phyloP scores from a whole-genome alignment of 2,888 invertebrate genomes.

The Dryococelus australis region DNA sequence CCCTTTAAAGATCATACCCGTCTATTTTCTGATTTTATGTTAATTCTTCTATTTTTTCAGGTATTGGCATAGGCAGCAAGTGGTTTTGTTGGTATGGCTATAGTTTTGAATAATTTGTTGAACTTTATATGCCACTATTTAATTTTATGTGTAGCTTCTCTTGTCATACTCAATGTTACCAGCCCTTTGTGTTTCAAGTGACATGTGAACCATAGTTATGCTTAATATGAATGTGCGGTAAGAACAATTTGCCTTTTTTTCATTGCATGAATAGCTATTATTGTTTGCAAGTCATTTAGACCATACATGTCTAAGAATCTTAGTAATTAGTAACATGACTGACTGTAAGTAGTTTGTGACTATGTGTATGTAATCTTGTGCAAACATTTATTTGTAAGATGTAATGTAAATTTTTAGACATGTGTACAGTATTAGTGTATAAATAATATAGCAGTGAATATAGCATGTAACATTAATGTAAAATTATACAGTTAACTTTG shows the following conservation, averaged over 20 bases:
- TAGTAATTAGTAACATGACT: neutral
- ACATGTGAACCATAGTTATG: neutral
- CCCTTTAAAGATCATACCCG: too few species aligned
- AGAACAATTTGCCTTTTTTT: neutral
- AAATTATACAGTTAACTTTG: neutral
- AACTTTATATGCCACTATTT: neutral
- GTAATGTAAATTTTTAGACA: neutral
- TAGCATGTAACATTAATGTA: neutral
- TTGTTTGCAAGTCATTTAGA: neutral
- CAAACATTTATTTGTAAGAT: neutral
- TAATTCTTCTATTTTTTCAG: slow-evolving; percentile 25
- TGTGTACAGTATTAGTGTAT: neutral
- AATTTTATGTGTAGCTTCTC: neutral
- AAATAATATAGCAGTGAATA: neutral
- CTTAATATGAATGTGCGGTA: neutral
- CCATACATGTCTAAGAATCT: neutral
- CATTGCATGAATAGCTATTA: neutral
- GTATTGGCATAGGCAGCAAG: slow-evolving; percentile 23
- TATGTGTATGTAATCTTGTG: neutral
- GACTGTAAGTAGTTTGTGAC: neutral
- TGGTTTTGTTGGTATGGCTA: slow-evolving; percentile 25
- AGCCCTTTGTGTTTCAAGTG: neutral
- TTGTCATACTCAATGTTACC: neutral
- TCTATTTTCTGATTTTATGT: neutral
- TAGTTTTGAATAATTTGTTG: slow-evolving; percentile 10